Conservation (phyloP, 53 echinoderm and acorn worm species). For the Patiria pectinifera region DNA sequence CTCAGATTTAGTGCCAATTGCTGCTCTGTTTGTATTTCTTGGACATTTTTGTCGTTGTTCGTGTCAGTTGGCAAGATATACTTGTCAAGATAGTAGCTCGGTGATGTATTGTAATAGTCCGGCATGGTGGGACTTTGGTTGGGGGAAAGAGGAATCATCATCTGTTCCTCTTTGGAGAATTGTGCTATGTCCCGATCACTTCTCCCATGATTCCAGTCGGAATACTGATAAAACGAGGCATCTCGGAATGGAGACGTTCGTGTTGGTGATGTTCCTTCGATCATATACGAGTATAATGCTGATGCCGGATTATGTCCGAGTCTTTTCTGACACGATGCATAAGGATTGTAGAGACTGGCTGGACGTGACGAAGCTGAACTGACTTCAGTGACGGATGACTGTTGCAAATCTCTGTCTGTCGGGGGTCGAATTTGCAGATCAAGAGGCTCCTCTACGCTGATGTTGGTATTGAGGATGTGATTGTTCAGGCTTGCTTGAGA, state of each 20-base stretch:
- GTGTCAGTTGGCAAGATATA: slow-evolving; percentile 3
- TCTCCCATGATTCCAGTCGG: not conserved
- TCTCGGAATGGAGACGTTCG: not conserved
- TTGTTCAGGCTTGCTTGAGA: not conserved
- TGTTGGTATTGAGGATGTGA: not conserved
- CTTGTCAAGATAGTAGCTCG: not conserved
- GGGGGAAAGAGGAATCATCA: not conserved
- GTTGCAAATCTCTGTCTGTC: not conserved
- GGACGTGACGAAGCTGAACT: not conserved
- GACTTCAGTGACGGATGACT: slow-evolving; percentile 3
- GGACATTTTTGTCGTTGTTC: not conserved
- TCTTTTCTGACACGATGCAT: not conserved
- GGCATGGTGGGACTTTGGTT: not conserved
- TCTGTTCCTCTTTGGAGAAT: slow-evolving; percentile 11
- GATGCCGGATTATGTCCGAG: not conserved
- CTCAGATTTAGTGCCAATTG: slow-evolving; percentile 29
- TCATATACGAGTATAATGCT: slow-evolving; percentile 11
- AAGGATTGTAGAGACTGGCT: not conserved
- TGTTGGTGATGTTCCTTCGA: not conserved
- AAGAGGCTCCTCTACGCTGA: slow-evolving; percentile 52
- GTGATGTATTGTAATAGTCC: not conserved
- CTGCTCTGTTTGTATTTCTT: not conserved
- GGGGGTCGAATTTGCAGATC: slow-evolving; percentile 58
- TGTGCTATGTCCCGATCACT: not conserved
- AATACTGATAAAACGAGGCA: not conserved